Evolutionary conservation across 1,140 invertebrate genomes (phyloP), one percentile per base, ranked within the genome.

Genomic region (Armadillidium nasatum): DNA sequence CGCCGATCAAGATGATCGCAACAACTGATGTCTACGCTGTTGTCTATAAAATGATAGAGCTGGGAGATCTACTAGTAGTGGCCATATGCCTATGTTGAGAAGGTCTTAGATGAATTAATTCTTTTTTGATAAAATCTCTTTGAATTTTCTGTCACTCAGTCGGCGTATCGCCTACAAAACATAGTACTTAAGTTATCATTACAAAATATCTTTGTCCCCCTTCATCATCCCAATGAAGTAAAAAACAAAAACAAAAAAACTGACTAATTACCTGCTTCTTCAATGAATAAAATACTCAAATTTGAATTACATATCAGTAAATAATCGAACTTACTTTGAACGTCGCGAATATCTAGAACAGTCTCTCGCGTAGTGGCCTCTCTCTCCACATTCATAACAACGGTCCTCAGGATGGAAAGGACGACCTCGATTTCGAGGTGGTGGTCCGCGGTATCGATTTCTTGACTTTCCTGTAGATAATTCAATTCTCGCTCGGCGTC

Each of bases 391-490:
- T 67, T 75, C 73, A 22, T 75, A 75, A 23, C 73, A 75, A 21
- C 69, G 54, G 60, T 75, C 73, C 19, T 75, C 73, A 19, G 73
- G 73, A 33, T 75, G 73, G 73, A 75, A 75, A 44, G 73, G 73
- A 43, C 69, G 66, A 22, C 66, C 73, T 3, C 73, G 43, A 7
- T 54, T 44, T n/a, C 72, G 72, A n/a, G 73, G 73, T 60, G 73
- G 73, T 0, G 73, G 73, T 10, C 73, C 73, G n/a, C 69, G 60
- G 13, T 67, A 75, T 19, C 73, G n/a, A 43, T 67, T 75, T 43
- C 73, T 60, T 13, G 60, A 68, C 33, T 67, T 60, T 9, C 73
- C 73, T 19, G 73, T 75, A 9, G 60, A 68, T 23, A 75, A 23
- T 67, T 75, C 73, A 11, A 75, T 60, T 7, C 73, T 46, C 0